phyloP scores from a whole-genome alignment of 2,888 invertebrate species.

The Tridacna gigas region DNA sequence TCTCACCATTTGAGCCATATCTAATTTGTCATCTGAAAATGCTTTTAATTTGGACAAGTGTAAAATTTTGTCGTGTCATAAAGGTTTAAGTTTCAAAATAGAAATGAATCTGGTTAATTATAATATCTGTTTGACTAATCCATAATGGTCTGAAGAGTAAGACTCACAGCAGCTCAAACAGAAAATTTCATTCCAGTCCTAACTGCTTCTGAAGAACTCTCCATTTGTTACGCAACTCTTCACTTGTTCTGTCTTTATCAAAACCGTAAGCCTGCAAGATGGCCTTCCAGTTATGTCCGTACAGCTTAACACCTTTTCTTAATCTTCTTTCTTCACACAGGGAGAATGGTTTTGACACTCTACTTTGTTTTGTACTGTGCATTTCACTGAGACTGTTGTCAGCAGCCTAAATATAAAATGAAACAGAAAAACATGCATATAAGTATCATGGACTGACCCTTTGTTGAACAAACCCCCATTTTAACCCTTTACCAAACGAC shows the following conservation, averaged over 20 bases:
- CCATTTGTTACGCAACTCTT: slow-evolving; percentile 79
- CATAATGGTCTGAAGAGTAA: no score
- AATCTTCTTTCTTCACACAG: slow-evolving; percentile 81
- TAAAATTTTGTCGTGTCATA: no score
- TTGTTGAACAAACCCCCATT: no score
- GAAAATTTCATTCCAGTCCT: background rate
- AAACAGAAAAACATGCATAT: no score
- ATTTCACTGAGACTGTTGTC: slow-evolving; percentile 17
- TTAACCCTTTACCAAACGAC: no score
- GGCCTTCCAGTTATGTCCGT: slow-evolving; percentile 79
- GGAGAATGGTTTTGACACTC: slow-evolving; percentile 71
- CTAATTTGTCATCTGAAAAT: no score
- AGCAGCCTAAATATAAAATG: slow-evolving; percentile 18
- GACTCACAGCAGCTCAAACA: background rate
- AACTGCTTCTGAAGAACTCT: slow-evolving; percentile 65
- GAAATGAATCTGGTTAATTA: no score
- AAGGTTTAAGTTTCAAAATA: no score
- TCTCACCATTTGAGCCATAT: no score
- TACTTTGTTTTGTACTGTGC: slow-evolving; percentile 12
- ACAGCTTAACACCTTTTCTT: slow-evolving; percentile 72
- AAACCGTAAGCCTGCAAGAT: slow-evolving; percentile 68
- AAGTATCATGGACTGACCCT: no score
- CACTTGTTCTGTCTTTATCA: slow-evolving; percentile 70
- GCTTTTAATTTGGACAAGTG: no score
- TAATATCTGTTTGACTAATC: no score